Evolutionary conservation across 1,140 invertebrate species (phyloP).

Genomic region (Homalodisca vitripennis): DNA sequence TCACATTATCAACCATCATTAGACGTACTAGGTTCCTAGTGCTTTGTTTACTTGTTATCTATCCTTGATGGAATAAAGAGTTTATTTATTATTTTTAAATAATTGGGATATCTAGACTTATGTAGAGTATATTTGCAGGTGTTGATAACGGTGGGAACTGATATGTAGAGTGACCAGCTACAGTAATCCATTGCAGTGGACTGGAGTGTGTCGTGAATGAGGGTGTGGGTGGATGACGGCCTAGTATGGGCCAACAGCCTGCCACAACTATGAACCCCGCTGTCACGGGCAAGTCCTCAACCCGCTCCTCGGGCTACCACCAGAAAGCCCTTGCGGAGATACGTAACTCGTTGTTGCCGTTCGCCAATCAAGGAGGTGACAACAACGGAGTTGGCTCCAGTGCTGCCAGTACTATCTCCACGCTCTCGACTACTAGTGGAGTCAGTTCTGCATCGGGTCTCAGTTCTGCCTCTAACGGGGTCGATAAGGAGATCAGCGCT

Average conservation of each 20-base stretch:
- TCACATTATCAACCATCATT: no score
- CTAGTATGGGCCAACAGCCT: slow-evolving; percentile 63
- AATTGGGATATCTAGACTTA: no score
- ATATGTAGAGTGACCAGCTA: no score
- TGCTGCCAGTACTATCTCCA: slow-evolving; percentile 72
- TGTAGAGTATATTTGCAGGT: no score
- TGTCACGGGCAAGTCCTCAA: slow-evolving; percentile 62
- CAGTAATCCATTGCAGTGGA: no score
- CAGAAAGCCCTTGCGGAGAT: slow-evolving; percentile 85
- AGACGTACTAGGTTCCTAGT: no score
- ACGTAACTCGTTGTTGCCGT: slow-evolving; percentile 79
- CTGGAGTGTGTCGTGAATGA: no score
- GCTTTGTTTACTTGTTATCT: no score
- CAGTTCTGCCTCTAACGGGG: slow-evolving; percentile 55
- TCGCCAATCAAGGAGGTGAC: slow-evolving; percentile 66
- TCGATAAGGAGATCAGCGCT: slow-evolving; percentile 48
- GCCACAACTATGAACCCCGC: slow-evolving; percentile 64
- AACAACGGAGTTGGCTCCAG: slow-evolving; percentile 64
- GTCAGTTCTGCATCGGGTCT: slow-evolving; percentile 63
- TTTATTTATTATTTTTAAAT: no score
- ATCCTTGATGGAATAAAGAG: no score
- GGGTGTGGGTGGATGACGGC: slow-evolving; percentile 49
- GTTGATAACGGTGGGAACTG: no score
- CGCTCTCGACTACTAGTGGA: slow-evolving; percentile 63
- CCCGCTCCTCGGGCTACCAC: slow-evolving; percentile 78